phyloP scores from a whole-genome alignment of 2,113 vertebrate genomes.

The Oenanthe oenanthe region DNA sequence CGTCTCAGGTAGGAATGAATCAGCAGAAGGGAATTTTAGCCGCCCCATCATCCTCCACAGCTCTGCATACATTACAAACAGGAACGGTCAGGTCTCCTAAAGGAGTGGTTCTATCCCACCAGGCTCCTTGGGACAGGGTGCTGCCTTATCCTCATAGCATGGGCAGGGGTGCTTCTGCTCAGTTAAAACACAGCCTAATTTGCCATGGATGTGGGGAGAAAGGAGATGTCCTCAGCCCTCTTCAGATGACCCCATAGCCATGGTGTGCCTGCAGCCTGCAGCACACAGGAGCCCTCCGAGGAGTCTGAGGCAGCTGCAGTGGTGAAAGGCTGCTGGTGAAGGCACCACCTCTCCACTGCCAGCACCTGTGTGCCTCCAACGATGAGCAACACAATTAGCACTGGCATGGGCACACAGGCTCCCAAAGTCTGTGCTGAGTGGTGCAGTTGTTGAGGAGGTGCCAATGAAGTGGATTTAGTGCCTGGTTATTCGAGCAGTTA shows the following conservation, averaged over 20 bases:
- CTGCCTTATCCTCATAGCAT: background rate
- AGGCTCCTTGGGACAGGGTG: accelerated
- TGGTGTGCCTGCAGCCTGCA: accelerated
- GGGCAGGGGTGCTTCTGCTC: background rate
- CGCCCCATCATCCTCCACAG: background rate
- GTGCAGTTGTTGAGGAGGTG: background rate
- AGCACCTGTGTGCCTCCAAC: accelerated
- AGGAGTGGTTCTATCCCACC: background rate
- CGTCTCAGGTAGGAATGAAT: background rate
- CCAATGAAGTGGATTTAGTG: background rate
- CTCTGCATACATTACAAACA: background rate
- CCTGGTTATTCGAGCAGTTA: background rate
- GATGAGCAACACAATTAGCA: background rate
- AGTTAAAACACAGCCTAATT: background rate
- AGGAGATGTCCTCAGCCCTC: background rate
- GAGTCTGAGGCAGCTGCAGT: background rate
- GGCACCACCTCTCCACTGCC: background rate
- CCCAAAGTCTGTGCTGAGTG: background rate
- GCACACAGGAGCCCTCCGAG: accelerated
- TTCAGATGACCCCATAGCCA: accelerated
- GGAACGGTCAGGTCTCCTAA: accelerated
- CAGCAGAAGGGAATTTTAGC: background rate
- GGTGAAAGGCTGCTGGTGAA: background rate
- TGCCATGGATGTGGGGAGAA: accelerated
- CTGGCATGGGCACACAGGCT: background rate